phyloP scores from a whole-genome alignment of 2,797 vertebrate species.

The Poeciliopsis presidionis region DNA sequence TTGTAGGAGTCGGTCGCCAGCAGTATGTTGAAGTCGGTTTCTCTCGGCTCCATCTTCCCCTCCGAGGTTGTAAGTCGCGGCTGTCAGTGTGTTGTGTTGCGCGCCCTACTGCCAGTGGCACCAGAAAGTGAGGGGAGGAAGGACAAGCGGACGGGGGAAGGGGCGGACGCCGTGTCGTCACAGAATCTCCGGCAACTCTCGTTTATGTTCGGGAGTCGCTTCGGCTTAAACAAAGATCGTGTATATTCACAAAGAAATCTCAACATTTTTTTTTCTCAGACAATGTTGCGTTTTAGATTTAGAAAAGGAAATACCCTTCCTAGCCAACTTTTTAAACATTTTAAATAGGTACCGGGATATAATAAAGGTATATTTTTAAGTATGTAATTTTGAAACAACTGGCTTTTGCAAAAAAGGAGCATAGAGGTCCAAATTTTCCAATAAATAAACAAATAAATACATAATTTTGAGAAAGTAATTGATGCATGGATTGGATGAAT shows the following conservation, averaged over 20 bases:
- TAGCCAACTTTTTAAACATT: neutral
- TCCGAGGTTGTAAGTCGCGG: slow-evolving; percentile 60
- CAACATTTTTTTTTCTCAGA: neutral
- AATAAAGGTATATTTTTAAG: neutral
- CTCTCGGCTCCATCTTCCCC: slow-evolving; percentile 87
- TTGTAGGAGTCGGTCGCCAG: slow-evolving; percentile 96
- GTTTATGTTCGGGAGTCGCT: slow-evolving; percentile 20
- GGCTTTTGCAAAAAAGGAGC: neutral
- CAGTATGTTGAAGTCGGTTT: slow-evolving; percentile 90
- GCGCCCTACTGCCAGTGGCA: slow-evolving; percentile 54
- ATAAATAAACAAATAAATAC: neutral
- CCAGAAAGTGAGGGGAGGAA: slow-evolving; percentile 56
- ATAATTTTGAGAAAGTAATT: neutral
- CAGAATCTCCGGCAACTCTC: neutral
- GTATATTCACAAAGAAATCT: neutral
- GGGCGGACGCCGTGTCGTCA: slow-evolving; percentile 49
- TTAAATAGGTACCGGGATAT: neutral
- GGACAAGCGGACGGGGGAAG: slow-evolving; percentile 46
- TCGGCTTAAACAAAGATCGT: slow-evolving; percentile 38
- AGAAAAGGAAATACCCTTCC: neutral
- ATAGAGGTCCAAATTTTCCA: neutral
- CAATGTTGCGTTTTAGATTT: neutral
- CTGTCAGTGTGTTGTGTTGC: slow-evolving; percentile 73
- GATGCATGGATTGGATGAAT: too few species aligned
- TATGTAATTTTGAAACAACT: neutral